phyloP scores from a whole-genome alignment of 2,888 invertebrate species.

The Synanthedon andrenaeformis region DNA sequence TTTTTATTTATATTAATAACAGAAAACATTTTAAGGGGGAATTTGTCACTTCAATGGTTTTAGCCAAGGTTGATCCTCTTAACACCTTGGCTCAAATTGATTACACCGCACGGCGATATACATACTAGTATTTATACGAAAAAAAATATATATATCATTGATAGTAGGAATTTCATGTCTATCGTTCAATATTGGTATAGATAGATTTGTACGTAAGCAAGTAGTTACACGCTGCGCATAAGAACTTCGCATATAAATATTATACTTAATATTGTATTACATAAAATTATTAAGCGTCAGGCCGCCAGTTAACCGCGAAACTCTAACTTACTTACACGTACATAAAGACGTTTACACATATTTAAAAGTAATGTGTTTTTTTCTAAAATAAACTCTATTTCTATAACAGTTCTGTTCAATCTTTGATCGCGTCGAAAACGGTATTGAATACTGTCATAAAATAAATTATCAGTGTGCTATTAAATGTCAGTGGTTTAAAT shows the following conservation, averaged over 20 bases:
- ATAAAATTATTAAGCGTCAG: too few species aligned
- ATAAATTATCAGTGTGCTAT: neutral
- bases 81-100: conserved; percentile 8
- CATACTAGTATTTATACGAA: neutral
- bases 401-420: neutral
- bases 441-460: neutral
- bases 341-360: neutral
- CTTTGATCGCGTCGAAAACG: too few species aligned
- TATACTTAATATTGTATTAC: too few species aligned
- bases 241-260: too few species aligned
- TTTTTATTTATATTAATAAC: too few species aligned
- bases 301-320: conserved; percentile 6
- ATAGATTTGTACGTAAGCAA: too few species aligned
- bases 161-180: too few species aligned
- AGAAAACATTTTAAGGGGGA: too few species aligned
- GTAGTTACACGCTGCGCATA: too few species aligned
- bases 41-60: too few species aligned
- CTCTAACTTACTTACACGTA: conserved; percentile 7
- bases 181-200: too few species aligned
- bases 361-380: neutral
- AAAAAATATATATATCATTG: too few species aligned
- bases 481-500: neutral
- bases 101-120: conserved; percentile 3
- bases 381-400: neutral
- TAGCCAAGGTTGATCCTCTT: conserved; percentile 5